Base-by-base conservation (phyloP, 2,888 invertebrate genomes). In the Oscheius sp. region DNA sequence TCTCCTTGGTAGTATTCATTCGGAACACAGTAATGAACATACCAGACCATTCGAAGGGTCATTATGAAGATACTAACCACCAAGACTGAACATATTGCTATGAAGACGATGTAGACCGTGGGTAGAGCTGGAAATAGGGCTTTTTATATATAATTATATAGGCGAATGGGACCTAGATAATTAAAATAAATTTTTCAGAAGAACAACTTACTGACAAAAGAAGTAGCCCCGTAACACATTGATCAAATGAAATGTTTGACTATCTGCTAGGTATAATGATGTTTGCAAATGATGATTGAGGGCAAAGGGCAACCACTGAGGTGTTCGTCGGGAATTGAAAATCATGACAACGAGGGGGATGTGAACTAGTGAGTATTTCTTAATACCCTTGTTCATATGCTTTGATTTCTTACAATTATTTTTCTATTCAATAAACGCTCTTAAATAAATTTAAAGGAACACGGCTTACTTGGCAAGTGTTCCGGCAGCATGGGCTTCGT, bases 51-150 rank as follows among this genome's bases (percentile, higher is more conserved):
- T n/a, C 47, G 20, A n/a, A 51, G 32, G 1, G 63, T 68, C 68
- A 68, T 63, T 9, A 54, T 41, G 17, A 30, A 45, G 14, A 68
- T 68, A 14, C 26, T 63, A 6, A 63, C 28, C n/a, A 62, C 61
- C 3, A 68, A 56, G 20, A 54, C 47, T 4, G 20, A 54, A 36
- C 63, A 63, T 54, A 68, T 63, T n/a, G 28, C 63, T 9, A 68
- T 64, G 63, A 63, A 68, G n/a, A 68, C 59, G 8, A 68, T 62
- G 56, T 68, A 68, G 45, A 63, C 63, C 20, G 49, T 36, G 20
- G 68, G 68, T 9, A 68, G 54, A 1, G 63, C 68, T 68, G 54
- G 54, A 68, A 68, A 50, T 36, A 41, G 1, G 54, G 24, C 22
- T 24, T 24, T 44, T 44, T 14, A 41, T 6, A 20, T 14, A 41